Base-by-base conservation (phyloP, 2,113 vertebrate genomes). In the Eonycteris spelaea region DNA sequence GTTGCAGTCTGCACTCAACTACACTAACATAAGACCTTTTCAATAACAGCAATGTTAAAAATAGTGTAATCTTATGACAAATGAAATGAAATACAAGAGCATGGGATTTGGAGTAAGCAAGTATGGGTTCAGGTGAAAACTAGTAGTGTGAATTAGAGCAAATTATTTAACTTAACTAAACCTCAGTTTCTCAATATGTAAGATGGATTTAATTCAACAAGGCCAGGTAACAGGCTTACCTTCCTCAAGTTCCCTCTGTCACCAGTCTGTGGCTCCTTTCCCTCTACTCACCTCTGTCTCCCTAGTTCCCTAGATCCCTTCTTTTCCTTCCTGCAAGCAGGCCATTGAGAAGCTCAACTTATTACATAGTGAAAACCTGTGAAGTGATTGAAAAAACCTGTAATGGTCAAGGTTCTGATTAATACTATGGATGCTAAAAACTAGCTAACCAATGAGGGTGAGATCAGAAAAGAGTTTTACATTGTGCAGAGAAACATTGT, bases 21-120 rank as follows among this genome's bases (percentile, higher is more conserved):
- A 19, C 22, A 35, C 14, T 3, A 1, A 43, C 15, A 22, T 1
- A 12, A 45, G 30, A 15, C 14, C 33, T 61, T 33, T 40, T n/a
- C 2, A 0, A 4, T 4, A 8, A 13, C 2, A 10, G 33, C 35
- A 22, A 43, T 16, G 22, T 43, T 30, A 63, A 63, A 11, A 6
- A 22, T 0, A 57, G 6, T 28, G 22, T 43, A 35, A 33, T 53
- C 35, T 35, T 48, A 43, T 10, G 26, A 13, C 73, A 77, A 74
- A 35, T 13, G 16, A 28, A 30, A 21, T 14, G 1, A 75, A 53
- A 3, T 33, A 24, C 15, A 35, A 79, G 53, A 92, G 18, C 12
- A 1, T 33, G 5, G 40, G 19, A 5, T 53, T n/a, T 18, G 28
- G 40, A 43, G 59, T 40, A 13, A 40, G 61, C 30, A 40, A 57